Conservation (phyloP, 2,797 vertebrate species). For the Meriones psammophilus region DNA sequence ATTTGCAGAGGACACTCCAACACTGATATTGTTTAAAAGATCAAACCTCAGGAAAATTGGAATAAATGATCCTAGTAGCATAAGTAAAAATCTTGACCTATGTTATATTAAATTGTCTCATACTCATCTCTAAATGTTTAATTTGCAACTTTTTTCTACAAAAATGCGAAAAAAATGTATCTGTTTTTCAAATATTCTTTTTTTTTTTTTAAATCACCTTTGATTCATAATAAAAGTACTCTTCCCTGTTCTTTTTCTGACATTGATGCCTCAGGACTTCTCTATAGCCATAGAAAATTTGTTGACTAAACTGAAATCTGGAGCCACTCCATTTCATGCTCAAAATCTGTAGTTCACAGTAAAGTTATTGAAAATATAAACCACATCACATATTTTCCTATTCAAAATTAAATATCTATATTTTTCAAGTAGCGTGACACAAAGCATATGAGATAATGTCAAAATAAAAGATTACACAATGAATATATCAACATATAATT, state of each 20-base stretch:
- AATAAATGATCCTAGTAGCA: conserved; percentile 62
- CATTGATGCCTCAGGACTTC: conserved; percentile 53
- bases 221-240: conserved; percentile 50
- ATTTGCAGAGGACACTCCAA: conserved; percentile 71
- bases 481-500: not conserved
- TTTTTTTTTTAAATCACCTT: not conserved
- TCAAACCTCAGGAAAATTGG: conserved; percentile 73
- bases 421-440: not conserved
- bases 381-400: not conserved
- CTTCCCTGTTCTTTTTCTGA: conserved; percentile 48
- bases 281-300: conserved; percentile 64
- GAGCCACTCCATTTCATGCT: conserved; percentile 78
- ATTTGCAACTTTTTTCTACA: conserved; percentile 59
- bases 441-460: not conserved
- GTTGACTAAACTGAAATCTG: conserved; percentile 81
- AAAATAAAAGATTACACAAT: not conserved
- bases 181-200: conserved; percentile 62
- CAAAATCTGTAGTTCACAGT: conserved; percentile 79
- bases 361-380: conserved; percentile 85
- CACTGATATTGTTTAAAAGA: conserved; percentile 75
- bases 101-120: conserved; percentile 76
- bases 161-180: conserved; percentile 51
- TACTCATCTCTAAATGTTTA: conserved; percentile 47
- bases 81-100: conserved; percentile 66
- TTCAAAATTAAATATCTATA: not conserved